phyloP scores from a whole-genome alignment of 2,888 invertebrate genomes.

The Cotesia congregata region DNA sequence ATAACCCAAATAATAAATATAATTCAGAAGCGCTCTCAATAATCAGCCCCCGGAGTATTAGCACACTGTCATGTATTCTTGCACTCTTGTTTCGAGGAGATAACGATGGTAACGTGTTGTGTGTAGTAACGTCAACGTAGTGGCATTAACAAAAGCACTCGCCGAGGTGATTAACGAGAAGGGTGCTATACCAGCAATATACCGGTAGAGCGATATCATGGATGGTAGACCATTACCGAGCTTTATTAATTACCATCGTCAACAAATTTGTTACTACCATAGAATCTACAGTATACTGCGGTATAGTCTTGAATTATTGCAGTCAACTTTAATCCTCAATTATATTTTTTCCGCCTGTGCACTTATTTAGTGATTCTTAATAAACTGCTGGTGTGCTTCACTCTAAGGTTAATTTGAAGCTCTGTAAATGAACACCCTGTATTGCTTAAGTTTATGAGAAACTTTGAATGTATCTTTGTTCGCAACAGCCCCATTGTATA shows the following conservation, averaged over 20 bases:
- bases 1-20: background rate
- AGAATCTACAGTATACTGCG: constrained; percentile 40
- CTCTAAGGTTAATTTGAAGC: background rate
- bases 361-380: background rate
- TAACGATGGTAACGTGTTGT: constrained; percentile 41
- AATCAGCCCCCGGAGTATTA: background rate
- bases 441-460: background rate
- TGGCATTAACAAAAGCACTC: constrained; percentile 66
- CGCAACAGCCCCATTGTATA: background rate
- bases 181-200: constrained; percentile 48
- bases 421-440: background rate
- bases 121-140: constrained; percentile 45
- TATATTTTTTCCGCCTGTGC: background rate
- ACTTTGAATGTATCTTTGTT: constrained; percentile 1
- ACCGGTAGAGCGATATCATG: constrained; percentile 47
- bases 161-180: constrained; percentile 67
- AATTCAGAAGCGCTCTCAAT: background rate
- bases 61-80: constrained; percentile 17
- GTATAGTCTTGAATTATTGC: constrained; percentile 22
- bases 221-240: constrained; percentile 60
- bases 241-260: constrained; percentile 69
- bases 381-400: background rate
- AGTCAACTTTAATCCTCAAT: background rate
- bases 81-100: constrained; percentile 25
- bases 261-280: constrained; percentile 62